Percentiles rank a stretch among this genome's conserved stretches.
Conservation (phyloP, 2,888 invertebrate species). For the Leptopilina syphax region DNA sequence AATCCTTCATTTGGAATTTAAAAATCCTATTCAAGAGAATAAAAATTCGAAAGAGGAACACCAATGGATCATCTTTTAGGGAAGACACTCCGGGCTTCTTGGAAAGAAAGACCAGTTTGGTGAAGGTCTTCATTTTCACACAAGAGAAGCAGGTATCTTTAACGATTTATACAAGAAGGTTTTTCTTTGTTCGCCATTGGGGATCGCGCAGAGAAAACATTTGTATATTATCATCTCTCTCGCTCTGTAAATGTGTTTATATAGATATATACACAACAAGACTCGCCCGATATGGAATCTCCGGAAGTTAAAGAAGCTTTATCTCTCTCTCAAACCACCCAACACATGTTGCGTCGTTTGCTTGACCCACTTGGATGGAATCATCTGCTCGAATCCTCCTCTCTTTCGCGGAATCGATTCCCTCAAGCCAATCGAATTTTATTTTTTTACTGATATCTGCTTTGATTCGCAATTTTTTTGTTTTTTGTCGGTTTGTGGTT, state of each 20-base stretch:
- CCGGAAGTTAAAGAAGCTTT: not conserved
- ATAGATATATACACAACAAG: no score
- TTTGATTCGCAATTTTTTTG: no score
- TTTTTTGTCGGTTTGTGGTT: no score
- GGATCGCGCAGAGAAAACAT: not conserved
- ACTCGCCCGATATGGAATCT: not conserved
- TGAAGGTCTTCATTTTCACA: conserved; percentile 28
- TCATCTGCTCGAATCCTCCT: not conserved
- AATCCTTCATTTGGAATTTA: no score
- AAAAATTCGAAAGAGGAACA: no score
- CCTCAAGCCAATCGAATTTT: not conserved
- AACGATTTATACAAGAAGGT: no score
- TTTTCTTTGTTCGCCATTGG: not conserved
- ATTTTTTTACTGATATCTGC: no score
- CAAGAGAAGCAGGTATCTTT: not conserved
- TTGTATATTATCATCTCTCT: not conserved
- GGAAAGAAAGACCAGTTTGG: conserved; percentile 20
- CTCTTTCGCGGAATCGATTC: conserved; percentile 9
- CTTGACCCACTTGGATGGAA: conserved; percentile 14
- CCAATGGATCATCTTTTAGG: conserved; percentile 13
- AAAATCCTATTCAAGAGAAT: conserved; percentile 7
- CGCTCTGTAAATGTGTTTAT: not conserved
- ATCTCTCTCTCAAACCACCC: not conserved
- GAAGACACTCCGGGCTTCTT: not conserved
- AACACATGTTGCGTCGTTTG: conserved; percentile 19